Conservation (phyloP, 2,797 vertebrate species). For the Mallotus villosus region DNA sequence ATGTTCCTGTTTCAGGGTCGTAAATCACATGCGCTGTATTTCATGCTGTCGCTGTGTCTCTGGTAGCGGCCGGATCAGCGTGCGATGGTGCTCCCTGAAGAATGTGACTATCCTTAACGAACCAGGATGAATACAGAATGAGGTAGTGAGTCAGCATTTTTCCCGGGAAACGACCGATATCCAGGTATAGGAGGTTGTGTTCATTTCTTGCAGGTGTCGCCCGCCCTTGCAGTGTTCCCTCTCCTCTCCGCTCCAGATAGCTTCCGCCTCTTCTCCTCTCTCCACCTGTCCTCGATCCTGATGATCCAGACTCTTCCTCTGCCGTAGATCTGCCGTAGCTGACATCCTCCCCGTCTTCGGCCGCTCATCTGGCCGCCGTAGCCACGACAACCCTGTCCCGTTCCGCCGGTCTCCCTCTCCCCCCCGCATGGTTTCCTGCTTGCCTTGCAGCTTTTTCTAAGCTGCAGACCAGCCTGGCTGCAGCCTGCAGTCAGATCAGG, state of each 20-base stretch:
- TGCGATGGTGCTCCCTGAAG: no score
- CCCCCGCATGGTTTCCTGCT: not conserved
- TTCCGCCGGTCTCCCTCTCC: not conserved
- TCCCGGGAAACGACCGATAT: no score
- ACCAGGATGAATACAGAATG: no score
- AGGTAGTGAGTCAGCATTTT: no score
- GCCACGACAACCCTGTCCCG: not conserved
- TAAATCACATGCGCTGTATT: not conserved
- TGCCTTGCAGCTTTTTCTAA: slow-evolving; percentile 2
- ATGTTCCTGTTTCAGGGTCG: not conserved
- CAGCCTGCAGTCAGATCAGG: slow-evolving; percentile 34
- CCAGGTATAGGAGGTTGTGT: no score
- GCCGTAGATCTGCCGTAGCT: not conserved
- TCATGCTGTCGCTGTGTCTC: not conserved
- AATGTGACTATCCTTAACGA: no score
- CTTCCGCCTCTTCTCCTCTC: not conserved
- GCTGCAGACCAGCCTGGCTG: not conserved
- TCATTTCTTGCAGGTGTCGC: not conserved
- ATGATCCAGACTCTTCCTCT: not conserved
- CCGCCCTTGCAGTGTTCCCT: not conserved
- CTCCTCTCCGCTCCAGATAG: not conserved
- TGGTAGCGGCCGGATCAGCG: no score
- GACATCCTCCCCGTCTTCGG: not conserved
- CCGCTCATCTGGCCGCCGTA: not conserved
- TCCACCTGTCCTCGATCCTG: not conserved